Base-by-base conservation (phyloP, 2,113 vertebrate species). In the Mus pahari region DNA sequence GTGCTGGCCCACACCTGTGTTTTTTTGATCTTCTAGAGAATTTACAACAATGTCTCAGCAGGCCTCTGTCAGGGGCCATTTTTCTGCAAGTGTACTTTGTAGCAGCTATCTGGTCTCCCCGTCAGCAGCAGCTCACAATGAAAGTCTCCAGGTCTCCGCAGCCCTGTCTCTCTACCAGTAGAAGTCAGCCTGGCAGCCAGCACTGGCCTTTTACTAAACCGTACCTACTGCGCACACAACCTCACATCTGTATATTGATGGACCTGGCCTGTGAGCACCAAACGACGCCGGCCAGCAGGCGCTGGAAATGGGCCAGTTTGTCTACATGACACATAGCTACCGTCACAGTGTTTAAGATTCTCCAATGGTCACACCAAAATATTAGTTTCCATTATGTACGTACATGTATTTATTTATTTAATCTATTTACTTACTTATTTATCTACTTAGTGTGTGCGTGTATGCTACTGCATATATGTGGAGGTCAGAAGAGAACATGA, bases 101-200 rank as follows among this genome's bases (percentile, higher is more conserved):
- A 26, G 7, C 50, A n/a, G n/a, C 42, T 5, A 45, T 42, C 74
- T 0, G 36, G 8, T 11, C 79, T 7, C 31, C 78, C 9, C 7
- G 17, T 28, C 11, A 7, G 4, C 31, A 0, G 39, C 62, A 19
- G 74, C 45, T 42, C 75, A 8, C 60, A 50, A 9, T 6, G 26
- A 31, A 17, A 22, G 53, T 33, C 50, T 1, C 36, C 5, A 0
- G 0, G 0, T 0, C 62, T 17, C 55, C 4, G 0, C 0, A 0
- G 22, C 45, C 88, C 66, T 2, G 68, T 1, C 55, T 31, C 1
- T 0, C 28, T 36, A 20, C 0, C 2, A 7, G 11, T 13, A 74
- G 33, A 39, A 19, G 19, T 0, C 4, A 1, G 28, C 75, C 74
- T 2, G 6, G 68, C 39, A 12, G 90, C 58, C 60, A 7, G 19